Percentiles rank a stretch among this genome's conserved stretches.
Evolutionary conservation across 2,888 invertebrate genomes (phyloP).

Genomic region (Crossocerus cetratus): DNA sequence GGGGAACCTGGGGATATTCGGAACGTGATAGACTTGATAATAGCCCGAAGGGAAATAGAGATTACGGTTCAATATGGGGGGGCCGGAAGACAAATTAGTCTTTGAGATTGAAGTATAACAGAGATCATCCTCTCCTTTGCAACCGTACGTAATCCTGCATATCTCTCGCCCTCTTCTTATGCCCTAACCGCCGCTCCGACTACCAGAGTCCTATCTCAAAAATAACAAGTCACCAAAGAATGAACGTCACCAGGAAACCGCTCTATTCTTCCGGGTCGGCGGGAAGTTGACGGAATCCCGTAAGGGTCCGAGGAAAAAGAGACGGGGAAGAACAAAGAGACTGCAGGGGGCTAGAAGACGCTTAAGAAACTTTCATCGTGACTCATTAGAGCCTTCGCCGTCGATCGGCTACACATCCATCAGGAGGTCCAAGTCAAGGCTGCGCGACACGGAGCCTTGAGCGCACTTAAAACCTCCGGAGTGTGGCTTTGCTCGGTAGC

Average conservation of each 20-base stretch:
- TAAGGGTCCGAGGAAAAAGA: not conserved
- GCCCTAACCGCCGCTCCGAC: no score
- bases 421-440: constrained; percentile 47
- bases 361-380: constrained; percentile 31
- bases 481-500: not conserved
- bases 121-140: no score
- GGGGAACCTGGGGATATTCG: constrained; percentile 26
- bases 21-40: constrained; percentile 41
- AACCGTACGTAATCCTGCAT: no score
- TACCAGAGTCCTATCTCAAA: no score
- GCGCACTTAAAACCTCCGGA: constrained; percentile 40
- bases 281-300: not conserved
- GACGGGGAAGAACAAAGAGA: not conserved
- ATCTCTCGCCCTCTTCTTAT: no score
- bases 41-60: constrained; percentile 26
- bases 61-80: constrained; percentile 9
- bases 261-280: not conserved
- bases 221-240: no score
- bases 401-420: constrained; percentile 46
- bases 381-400: constrained; percentile 41
- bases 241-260: no score
- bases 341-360: not conserved
- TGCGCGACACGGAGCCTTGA: no score
- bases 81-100: no score
- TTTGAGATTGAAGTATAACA: no score